These are phyloP conservation scores for Leptinotarsa tumamoca DNA, from an alignment of 2,888 invertebrate genomes.

Conservation along the genomic window DNA sequence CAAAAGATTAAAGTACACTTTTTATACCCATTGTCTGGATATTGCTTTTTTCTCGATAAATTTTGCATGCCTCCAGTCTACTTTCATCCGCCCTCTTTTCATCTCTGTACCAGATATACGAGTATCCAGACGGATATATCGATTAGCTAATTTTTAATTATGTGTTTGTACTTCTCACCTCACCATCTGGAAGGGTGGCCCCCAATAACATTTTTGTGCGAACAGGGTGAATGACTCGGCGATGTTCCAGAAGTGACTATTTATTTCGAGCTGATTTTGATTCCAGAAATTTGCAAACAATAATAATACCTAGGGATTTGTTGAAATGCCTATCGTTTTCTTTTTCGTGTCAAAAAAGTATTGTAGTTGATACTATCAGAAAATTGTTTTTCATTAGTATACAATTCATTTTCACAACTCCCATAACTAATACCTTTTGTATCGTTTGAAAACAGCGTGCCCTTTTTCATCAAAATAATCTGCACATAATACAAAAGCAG, in stretches of 20 bases:
- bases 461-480: too few species aligned
- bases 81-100: constrained; percentile 34
- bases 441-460: too few species aligned
- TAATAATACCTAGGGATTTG: too few species aligned
- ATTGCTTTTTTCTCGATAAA: constrained; percentile 41
- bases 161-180: constrained; percentile 42
- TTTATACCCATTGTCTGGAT: constrained; percentile 28
- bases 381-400: too few species aligned
- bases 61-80: constrained; percentile 38
- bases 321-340: too few species aligned
- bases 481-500: too few species aligned
- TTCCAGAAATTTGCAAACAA: too few species aligned
- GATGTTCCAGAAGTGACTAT: neutral
- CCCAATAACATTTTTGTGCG: constrained; percentile 6
- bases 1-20: constrained; percentile 28
- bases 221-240: neutral
- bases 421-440: too few species aligned
- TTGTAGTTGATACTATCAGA: too few species aligned
- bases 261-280: neutral
- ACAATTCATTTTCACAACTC: too few species aligned
- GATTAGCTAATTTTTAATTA: constrained; percentile 45
- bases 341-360: too few species aligned
- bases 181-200: constrained; percentile 37
- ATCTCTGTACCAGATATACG: constrained; percentile 37
- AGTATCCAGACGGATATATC: constrained; percentile 42